phyloP scores from a whole-genome alignment of 2,113 vertebrate genomes.

The Calidris pygmaea region DNA sequence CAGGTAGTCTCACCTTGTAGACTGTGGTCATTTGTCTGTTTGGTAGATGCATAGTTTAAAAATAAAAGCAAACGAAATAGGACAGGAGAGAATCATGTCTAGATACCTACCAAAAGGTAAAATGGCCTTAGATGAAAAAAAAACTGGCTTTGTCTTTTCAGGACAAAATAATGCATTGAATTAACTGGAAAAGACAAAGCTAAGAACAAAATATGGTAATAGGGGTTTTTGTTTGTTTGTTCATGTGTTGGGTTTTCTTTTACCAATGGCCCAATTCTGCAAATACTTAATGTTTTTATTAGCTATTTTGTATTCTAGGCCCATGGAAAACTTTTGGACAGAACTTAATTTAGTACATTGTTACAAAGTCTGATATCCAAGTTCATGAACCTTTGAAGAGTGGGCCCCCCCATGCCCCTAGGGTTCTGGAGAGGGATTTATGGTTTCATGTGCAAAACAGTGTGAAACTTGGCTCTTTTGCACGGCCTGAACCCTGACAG shows the following conservation, averaged over 20 bases:
- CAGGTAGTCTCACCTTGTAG: background rate
- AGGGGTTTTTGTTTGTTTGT: background rate
- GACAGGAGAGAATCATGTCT: background rate
- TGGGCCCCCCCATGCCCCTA: background rate
- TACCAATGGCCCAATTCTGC: background rate
- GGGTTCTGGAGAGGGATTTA: slow-evolving; percentile 49
- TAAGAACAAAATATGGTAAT: background rate
- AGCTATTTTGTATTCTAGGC: background rate
- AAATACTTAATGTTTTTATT: background rate
- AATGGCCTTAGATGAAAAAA: background rate
- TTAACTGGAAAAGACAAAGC: background rate
- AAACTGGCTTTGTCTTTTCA: background rate
- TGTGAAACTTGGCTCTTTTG: slow-evolving; percentile 57
- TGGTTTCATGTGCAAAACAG: slow-evolving; percentile 46
- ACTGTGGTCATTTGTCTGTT: background rate
- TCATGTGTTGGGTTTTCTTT: background rate
- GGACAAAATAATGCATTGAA: background rate
- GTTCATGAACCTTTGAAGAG: slow-evolving; percentile 51
- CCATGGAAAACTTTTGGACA: background rate
- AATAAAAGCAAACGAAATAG: background rate
- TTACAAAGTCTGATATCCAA: slow-evolving; percentile 10
- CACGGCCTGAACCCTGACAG: background rate
- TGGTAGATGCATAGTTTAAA: background rate
- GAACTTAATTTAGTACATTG: background rate
- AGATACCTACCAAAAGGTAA: background rate